phyloP scores from a whole-genome alignment of 2,113 vertebrate genomes.

The Nyctereutes procyonoides region DNA sequence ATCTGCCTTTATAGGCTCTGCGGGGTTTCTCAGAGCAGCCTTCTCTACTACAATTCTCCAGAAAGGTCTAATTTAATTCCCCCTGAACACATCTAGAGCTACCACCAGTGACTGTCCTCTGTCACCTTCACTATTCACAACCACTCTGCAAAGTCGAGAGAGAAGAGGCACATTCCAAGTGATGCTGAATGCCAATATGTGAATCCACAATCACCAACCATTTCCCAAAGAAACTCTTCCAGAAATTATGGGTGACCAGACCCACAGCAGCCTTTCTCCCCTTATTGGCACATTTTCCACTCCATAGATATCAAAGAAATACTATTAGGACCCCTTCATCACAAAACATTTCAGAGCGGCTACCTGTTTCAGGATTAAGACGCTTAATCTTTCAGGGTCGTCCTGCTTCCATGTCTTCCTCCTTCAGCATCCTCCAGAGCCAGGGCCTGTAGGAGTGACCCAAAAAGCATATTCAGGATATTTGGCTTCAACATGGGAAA shows the following conservation, averaged over 20 bases:
- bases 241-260: not conserved
- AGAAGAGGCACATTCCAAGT: not conserved
- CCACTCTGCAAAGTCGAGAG: not conserved
- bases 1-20: not conserved
- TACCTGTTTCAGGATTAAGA: slow-evolving; percentile 66
- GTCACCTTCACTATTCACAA: not conserved
- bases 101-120: not conserved
- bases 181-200: not conserved
- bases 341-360: not conserved
- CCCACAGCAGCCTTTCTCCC: not conserved
- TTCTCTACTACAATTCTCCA: not conserved
- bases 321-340: not conserved
- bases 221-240: not conserved
- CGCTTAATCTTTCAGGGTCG: slow-evolving; percentile 55
- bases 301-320: not conserved
- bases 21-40: not conserved
- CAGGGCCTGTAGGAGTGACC: slow-evolving; percentile 67
- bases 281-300: not conserved
- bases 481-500: not conserved
- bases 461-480: slow-evolving; percentile 52
- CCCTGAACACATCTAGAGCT: not conserved
- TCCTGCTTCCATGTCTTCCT: slow-evolving; percentile 42
- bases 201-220: not conserved
- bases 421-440: slow-evolving; percentile 69
- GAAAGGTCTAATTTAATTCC: not conserved